Percentiles rank a stretch among this genome's conserved stretches.
phyloP scores from a whole-genome alignment of 2,113 vertebrate genomes.

The Ceyx cyanopectus region DNA sequence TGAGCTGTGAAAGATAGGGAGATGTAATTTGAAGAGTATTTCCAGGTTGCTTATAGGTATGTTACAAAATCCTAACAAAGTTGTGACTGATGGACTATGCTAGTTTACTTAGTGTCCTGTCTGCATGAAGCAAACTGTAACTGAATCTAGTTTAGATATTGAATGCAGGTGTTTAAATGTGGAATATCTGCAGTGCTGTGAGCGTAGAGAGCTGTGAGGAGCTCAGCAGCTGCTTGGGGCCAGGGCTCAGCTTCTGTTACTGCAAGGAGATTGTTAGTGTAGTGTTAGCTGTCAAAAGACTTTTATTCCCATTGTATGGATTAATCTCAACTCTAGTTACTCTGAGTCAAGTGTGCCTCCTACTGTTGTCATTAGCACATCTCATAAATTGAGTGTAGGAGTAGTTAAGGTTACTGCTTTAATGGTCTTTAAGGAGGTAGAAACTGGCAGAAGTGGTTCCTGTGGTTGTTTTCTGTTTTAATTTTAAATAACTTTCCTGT shows the following conservation, averaged over 20 bases:
- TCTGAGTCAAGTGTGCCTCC: conserved; percentile 68
- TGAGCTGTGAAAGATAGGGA: not conserved
- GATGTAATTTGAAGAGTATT: not conserved
- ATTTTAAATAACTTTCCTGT: not conserved
- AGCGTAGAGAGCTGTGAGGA: not conserved
- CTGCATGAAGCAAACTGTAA: not conserved
- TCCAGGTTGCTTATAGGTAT: not conserved
- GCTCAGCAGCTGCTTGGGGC: not conserved
- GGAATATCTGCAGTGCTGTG: not conserved
- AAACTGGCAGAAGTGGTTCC: not conserved
- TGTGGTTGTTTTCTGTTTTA: not conserved
- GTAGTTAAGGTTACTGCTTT: not conserved
- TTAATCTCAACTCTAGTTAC: not conserved
- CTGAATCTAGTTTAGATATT: not conserved
- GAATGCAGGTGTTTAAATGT: not conserved
- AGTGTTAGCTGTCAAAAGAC: not conserved
- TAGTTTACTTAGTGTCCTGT: not conserved
- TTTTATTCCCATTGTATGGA: not conserved
- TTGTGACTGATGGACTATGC: not conserved
- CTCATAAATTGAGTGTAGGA: not conserved
- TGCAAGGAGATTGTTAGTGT: not conserved
- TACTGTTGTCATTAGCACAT: conserved; percentile 62
- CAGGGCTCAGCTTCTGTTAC: not conserved
- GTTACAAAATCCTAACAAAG: not conserved
- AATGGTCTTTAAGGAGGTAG: not conserved